Base-by-base conservation (phyloP, 2,797 vertebrate species). In the Coranthus polyacanthus region DNA sequence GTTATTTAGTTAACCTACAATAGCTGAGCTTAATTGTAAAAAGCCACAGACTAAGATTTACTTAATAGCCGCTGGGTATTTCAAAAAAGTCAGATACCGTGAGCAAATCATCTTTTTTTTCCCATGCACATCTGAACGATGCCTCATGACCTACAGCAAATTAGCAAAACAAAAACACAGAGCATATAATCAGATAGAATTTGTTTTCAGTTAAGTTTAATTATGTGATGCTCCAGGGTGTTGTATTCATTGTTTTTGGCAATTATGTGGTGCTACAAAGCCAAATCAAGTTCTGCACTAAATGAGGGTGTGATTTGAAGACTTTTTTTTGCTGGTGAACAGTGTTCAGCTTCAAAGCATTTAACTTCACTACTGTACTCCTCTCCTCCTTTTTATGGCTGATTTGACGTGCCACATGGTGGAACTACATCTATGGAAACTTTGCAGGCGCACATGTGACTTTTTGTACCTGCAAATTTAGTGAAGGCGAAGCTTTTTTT, bases 91-190 rank as follows among this genome's bases (percentile, higher is more conserved):
- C 38, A 41, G 83, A 75, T 71, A 47, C 60, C 34, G 68, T 73
- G 81, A 64, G 58, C 79, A 64, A 87, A 79, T 78, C 58, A 64
- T 77, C 46, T 57, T 43, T 71, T 36, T 69, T 78, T 83, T 78
- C 34, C n/a, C n/a, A n/a, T 62, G 36, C 44, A 72, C 71, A 88
- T 83, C 62, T n/a, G 65, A 82, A 57, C 49, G 29, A 75, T 64
- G 66, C 64, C 64, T 84, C 69, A 64, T 86, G 75, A 86, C 82
- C 83, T 72, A 49, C 36, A 84, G 84, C 81, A 65, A 73, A 66
- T 84, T 57, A 53, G 65, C 72, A 56, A 78, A 72, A 86, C 76
- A 80, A 71, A 81, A 85, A 81, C 67, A 46, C 34, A 70, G 42
- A 85, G 64, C 46, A 39, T 58, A 71, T 73, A 79, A 69, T 86